Evolutionary conservation across 2,888 invertebrate species (phyloP).

Genomic region (Orchestes rusci): DNA sequence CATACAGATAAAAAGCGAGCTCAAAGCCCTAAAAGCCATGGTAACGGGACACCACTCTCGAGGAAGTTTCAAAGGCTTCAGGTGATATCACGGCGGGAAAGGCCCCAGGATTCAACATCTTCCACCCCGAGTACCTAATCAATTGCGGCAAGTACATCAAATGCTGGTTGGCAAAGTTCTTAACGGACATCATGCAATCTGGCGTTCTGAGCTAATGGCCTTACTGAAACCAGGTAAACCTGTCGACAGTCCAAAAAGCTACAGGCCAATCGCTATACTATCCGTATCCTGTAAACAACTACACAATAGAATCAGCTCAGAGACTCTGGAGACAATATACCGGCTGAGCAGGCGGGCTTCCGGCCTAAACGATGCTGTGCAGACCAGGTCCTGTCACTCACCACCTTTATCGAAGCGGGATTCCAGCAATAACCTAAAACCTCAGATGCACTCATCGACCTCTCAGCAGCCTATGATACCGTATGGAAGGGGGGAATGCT

Average conservation of each 20-base stretch:
- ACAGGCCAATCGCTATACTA: conserved; percentile 3
- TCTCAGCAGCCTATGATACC: conserved; percentile 19
- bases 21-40: conserved; percentile 10
- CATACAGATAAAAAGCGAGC: conserved; percentile 13
- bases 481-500: conserved; percentile 21
- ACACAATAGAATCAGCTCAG: conserved; percentile 5
- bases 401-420: conserved; percentile 8
- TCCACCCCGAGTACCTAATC: conserved; percentile 1
- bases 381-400: conserved; percentile 3
- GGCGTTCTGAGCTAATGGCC: conserved; percentile 5
- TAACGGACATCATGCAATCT: conserved; percentile 7
- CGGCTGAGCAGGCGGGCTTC: too few relatives aligned
- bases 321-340: conserved; percentile 3
- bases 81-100: neutral
- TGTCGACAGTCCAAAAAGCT: conserved; percentile 2
- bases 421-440: conserved; percentile 2
- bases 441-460: conserved; percentile 16
- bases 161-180: conserved; percentile 3
- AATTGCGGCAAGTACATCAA: conserved; percentile 4
- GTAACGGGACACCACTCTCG: too few relatives aligned
- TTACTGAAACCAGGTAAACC: conserved; percentile 5
- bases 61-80: neutral
- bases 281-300: conserved; percentile 5
- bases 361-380: conserved; percentile 6
- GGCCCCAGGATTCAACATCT: neutral